Conservation (phyloP, 92 coral and sea anemone genomes). For the Parazoanthus swiftii region DNA sequence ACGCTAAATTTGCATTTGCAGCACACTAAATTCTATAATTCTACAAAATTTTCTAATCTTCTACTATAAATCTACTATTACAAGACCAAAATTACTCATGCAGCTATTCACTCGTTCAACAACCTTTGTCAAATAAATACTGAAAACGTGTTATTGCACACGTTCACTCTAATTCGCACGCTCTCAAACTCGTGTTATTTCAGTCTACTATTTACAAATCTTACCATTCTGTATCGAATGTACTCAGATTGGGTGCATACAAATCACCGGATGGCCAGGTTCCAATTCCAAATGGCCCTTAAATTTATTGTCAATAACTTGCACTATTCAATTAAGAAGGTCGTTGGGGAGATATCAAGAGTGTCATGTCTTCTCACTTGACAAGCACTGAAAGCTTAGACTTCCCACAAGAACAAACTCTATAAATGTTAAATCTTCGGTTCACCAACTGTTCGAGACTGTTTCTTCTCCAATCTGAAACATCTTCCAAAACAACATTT, state of each 20-base stretch:
- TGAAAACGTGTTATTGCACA: not conserved
- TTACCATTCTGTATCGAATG: constrained; percentile 1
- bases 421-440: not conserved
- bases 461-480: not conserved
- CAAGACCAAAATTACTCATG: no score
- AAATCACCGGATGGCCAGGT: not conserved
- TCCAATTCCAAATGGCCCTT: not conserved
- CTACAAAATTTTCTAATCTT: not conserved
- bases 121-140: constrained; percentile 11
- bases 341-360: not conserved
- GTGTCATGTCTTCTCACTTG: not conserved
- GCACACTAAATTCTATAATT: not conserved
- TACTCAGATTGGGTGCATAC: not conserved
- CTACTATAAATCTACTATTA: not conserved
- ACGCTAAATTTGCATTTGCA: not conserved
- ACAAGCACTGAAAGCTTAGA: not conserved
- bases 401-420: not conserved
- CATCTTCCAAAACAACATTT: not conserved
- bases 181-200: not conserved
- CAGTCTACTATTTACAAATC: constrained; percentile 25
- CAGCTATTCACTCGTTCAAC: constrained; percentile 13
- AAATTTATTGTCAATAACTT: not conserved
- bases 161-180: not conserved
- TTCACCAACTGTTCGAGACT: not conserved
- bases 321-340: not conserved